Conservation (phyloP, 1,140 invertebrate genomes). For the Musca vetustissima region DNA sequence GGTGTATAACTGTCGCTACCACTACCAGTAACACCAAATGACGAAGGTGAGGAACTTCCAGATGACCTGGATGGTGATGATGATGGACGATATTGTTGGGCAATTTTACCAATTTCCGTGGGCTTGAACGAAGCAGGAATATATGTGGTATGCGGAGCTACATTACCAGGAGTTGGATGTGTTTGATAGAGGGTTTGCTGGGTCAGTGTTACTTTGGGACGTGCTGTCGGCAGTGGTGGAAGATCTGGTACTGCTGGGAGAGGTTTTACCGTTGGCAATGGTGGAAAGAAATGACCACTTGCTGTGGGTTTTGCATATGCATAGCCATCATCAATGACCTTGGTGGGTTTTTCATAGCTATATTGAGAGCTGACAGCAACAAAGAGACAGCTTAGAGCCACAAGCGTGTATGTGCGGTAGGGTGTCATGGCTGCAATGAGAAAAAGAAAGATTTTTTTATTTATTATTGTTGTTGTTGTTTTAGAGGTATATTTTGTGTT, state of each 20-base stretch:
- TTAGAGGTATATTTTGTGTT: too few relatives aligned
- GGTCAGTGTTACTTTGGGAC: neutral
- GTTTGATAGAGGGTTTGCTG: conserved; percentile 27
- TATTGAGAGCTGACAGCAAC: conserved; percentile 17
- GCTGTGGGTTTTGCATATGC: conserved; percentile 42
- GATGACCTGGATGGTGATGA: neutral
- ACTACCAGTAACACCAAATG: neutral
- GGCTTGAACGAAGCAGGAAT: neutral
- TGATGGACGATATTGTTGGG: conserved; percentile 11
- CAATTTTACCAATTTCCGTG: neutral
- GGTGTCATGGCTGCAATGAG: conserved; percentile 35
- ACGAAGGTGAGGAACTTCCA: neutral
- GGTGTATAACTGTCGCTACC: conserved; percentile 25
- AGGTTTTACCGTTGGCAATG: conserved; percentile 42
- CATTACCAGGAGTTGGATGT: conserved; percentile 25
- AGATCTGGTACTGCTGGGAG: conserved; percentile 44
- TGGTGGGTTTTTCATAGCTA: too few relatives aligned
- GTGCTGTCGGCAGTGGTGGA: conserved; percentile 37
- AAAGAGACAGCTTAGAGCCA: neutral
- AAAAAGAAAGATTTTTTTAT: neutral
- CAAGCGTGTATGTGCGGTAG: neutral
- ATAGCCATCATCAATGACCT: conserved; percentile 34
- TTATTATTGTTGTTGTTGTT: neutral
- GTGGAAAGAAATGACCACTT: conserved; percentile 40
- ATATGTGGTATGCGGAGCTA: neutral